These are phyloP conservation scores for Sander vitreus DNA, from an alignment of 2,113 vertebrate species.

Conservation along the genomic window DNA sequence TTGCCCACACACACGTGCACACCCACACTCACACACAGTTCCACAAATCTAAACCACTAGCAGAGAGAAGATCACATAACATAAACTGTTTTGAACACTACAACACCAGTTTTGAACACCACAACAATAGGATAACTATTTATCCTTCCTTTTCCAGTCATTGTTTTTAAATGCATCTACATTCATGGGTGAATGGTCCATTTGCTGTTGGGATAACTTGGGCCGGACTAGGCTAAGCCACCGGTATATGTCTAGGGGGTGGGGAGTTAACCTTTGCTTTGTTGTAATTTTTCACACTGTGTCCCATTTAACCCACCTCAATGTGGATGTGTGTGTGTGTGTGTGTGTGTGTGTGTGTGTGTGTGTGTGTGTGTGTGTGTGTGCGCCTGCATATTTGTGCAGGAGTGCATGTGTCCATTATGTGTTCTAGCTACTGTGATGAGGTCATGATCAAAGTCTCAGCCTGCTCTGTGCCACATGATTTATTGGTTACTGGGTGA, in stretches of 20 bases:
- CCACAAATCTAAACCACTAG: neutral
- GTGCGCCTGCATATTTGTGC: neutral
- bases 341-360: neutral
- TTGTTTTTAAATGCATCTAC: slow-evolving; percentile 45
- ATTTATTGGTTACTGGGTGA: slow-evolving; percentile 49
- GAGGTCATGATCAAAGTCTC: slow-evolving; percentile 55
- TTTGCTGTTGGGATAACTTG: neutral
- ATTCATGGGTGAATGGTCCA: slow-evolving; percentile 8
- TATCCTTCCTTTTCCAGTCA: neutral
- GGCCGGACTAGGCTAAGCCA: neutral
- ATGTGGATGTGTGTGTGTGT: neutral
- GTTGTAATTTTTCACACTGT: slow-evolving; percentile 12
- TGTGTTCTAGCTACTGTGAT: slow-evolving; percentile 40
- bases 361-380: neutral
- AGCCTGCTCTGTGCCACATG: slow-evolving; percentile 29
- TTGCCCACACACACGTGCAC: neutral
- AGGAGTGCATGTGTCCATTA: slow-evolving; percentile 16
- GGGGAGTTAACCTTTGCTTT: slow-evolving; percentile 39
- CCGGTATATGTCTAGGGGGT: slow-evolving; percentile 13
- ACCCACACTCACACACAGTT: neutral
- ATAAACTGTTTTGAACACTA: neutral
- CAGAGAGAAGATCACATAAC: neutral
- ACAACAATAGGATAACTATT: neutral
- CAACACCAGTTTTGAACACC: neutral
- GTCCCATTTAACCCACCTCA: slow-evolving; percentile 1